Conservation (phyloP, 1,140 invertebrate genomes). For the Drosophila simulans region DNA sequence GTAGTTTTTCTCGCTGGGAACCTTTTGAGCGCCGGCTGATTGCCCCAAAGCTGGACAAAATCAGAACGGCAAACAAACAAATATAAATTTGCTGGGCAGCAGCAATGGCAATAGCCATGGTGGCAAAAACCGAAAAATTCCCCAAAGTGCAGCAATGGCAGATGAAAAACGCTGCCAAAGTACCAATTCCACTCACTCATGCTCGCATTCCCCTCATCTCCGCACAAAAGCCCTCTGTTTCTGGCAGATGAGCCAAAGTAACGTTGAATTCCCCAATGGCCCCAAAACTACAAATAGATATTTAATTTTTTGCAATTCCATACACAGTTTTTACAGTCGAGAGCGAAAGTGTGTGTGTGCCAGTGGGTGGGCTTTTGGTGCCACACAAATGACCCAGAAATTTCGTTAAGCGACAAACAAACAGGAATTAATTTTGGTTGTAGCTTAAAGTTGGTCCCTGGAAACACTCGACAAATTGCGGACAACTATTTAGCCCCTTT, state of each 20-base stretch:
- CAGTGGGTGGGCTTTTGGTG: neutral
- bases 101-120: constrained; percentile 2
- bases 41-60: constrained; percentile 54
- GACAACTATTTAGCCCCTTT: neutral
- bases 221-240: constrained; percentile 1
- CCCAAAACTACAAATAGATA: constrained; percentile 66
- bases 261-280: constrained; percentile 47
- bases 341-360: constrained; percentile 10
- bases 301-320: constrained; percentile 76
- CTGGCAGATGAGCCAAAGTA: constrained; percentile 34
- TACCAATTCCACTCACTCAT: constrained; percentile 32
- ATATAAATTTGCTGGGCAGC: constrained; percentile 58
- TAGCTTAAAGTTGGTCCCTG: constrained; percentile 21
- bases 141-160: constrained; percentile 44
- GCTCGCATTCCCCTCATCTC: neutral
- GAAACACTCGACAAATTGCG: constrained; percentile 10
- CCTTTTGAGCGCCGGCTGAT: constrained; percentile 43
- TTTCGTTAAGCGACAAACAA: constrained; percentile 56
- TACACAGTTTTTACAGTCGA: constrained; percentile 34
- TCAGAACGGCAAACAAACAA: constrained; percentile 68
- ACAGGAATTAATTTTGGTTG: constrained; percentile 66
- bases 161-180: constrained; percentile 49
- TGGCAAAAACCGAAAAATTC: constrained; percentile 43
- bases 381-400: constrained; percentile 40
- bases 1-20: constrained; percentile 23